Conservation (phyloP, 2,113 vertebrate genomes). For the Daphoenositta chrysoptera region DNA sequence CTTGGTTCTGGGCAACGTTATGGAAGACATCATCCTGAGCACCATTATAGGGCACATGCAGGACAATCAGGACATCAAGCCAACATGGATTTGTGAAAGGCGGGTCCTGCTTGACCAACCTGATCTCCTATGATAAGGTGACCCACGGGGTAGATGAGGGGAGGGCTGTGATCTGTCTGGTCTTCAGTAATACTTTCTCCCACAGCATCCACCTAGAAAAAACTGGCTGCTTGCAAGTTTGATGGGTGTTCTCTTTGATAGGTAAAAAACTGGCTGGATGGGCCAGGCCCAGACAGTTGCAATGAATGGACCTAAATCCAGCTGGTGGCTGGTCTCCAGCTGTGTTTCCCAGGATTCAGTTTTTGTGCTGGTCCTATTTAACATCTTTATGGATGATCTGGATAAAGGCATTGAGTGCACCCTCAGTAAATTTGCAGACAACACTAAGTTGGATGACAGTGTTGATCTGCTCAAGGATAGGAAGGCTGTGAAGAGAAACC, state of each 20-base stretch:
- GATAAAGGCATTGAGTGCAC: background rate
- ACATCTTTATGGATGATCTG: background rate
- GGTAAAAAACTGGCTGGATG: background rate
- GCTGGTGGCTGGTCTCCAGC: rapidly evolving
- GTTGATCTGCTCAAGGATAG: background rate
- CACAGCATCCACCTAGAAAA: background rate
- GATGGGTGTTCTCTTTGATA: background rate
- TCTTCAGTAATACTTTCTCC: background rate
- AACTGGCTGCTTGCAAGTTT: background rate
- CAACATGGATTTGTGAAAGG: background rate
- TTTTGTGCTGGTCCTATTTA: background rate
- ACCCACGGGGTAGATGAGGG: background rate
- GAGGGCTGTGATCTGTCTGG: background rate
- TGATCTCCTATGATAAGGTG: background rate
- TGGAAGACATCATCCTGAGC: background rate
- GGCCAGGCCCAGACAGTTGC: background rate
- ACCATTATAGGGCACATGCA: background rate
- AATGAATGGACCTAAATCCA: background rate
- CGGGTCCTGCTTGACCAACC: background rate
- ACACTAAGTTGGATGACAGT: background rate
- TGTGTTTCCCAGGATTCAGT: background rate
- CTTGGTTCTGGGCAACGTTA: background rate
- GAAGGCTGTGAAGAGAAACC: background rate
- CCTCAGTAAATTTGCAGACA: background rate
- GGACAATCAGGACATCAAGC: background rate